A percentile compares a stretch with the other conserved stretches of the same genome.
These are phyloP conservation scores for Gymnothorax javanicus DNA, from an alignment of 2,797 vertebrate species.

Conservation along the genomic window DNA sequence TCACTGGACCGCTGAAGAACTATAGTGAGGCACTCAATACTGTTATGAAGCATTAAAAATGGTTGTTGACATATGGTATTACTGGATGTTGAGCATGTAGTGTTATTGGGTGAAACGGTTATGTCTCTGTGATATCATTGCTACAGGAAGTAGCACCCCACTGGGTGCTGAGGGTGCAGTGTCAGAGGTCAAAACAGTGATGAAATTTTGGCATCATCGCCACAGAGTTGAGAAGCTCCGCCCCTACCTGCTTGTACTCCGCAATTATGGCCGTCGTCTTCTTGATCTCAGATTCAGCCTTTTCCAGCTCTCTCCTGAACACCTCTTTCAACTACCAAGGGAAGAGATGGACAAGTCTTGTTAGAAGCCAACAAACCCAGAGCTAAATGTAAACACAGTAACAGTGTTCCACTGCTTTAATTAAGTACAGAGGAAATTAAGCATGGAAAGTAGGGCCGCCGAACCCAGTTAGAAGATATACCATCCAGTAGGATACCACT, in stretches of 20 bases:
- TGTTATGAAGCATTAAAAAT: not conserved
- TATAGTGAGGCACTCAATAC: not conserved
- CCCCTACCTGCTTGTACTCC: slow-evolving; percentile 93
- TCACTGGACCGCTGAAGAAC: not conserved
- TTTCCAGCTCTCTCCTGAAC: slow-evolving; percentile 95
- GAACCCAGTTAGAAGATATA: no score
- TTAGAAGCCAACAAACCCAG: not conserved
- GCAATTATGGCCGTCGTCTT: slow-evolving; percentile 97
- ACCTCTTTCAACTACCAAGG: slow-evolving; percentile 88
- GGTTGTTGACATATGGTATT: not conserved
- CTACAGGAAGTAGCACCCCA: no score
- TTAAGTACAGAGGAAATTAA: not conserved
- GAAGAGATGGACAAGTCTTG: slow-evolving; percentile 20
- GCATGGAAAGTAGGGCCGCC: not conserved
- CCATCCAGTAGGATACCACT: no score
- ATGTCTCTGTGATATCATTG: not conserved
- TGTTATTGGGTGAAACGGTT: not conserved
- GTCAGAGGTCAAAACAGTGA: not conserved
- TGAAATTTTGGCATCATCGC: not conserved
- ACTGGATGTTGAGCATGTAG: no score
- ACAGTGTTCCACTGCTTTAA: no score
- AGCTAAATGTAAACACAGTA: not conserved
- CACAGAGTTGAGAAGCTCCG: not conserved
- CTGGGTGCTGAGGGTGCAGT: not conserved
- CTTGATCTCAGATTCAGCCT: slow-evolving; percentile 95